A percentile compares a stretch with the other conserved stretches of the same genome.
phyloP scores from a whole-genome alignment of 2,888 invertebrate genomes.

The Erebia palarica region DNA sequence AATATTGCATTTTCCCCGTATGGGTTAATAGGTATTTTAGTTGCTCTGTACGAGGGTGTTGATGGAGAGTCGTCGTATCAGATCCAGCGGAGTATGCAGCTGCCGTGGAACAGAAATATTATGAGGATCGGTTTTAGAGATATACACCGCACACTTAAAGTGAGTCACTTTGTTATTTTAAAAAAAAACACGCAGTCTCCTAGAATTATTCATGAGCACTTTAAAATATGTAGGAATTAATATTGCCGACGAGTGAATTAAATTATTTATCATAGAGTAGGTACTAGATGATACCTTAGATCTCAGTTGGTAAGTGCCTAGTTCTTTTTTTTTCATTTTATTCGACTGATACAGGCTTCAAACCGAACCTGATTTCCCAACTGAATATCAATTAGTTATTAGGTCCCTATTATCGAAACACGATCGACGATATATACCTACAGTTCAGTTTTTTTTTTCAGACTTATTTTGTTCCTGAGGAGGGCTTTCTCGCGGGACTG shows the following conservation, averaged over 20 bases:
- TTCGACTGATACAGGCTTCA: not conserved
- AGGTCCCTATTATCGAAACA: too few relatives aligned
- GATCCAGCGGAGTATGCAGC: constrained; percentile 85
- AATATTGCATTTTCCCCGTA: constrained; percentile 94
- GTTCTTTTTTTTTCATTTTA: too few relatives aligned
- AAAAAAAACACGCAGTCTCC: not conserved
- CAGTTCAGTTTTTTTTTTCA: constrained; percentile 59
- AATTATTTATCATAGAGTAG: not conserved
- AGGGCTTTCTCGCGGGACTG: constrained; percentile 91
- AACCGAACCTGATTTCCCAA: too few relatives aligned
- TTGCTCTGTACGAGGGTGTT: constrained; percentile 90
- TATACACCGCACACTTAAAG: constrained; percentile 91
- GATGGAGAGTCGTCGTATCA: constrained; percentile 88
- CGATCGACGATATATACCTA: too few relatives aligned
- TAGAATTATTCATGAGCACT: constrained; percentile 4
- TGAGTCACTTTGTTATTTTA: constrained; percentile 66
- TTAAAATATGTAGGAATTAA: not conserved
- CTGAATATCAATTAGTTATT: too few relatives aligned
- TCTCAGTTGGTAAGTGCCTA: not conserved
- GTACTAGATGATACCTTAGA: not conserved
- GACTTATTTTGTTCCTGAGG: constrained; percentile 92
- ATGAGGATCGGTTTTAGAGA: constrained; percentile 91
- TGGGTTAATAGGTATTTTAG: constrained; percentile 89
- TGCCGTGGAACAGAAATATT: constrained; percentile 88
- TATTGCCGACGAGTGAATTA: not conserved